Conservation (phyloP, 2,797 vertebrate genomes). For the Graptemys geographica region DNA sequence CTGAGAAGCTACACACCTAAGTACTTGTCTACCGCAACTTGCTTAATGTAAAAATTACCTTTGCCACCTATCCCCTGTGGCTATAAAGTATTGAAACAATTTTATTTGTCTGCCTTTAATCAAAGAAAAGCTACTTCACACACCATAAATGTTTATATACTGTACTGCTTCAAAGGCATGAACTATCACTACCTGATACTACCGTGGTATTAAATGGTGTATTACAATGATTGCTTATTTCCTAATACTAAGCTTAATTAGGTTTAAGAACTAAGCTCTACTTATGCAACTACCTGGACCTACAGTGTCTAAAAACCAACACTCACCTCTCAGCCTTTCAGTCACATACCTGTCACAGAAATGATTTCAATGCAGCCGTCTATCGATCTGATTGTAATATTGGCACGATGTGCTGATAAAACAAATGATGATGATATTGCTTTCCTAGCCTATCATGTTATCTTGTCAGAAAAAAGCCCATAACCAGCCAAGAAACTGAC, state of each 20-base stretch:
- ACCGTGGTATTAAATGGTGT: neutral
- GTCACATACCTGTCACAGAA: slow-evolving; percentile 67
- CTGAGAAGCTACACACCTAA: neutral
- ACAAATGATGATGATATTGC: slow-evolving; percentile 50
- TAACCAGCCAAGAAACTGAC: slow-evolving; percentile 36
- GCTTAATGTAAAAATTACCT: neutral
- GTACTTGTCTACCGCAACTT: fast-evolving
- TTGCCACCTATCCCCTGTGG: neutral
- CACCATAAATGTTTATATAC: neutral
- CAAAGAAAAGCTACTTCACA: neutral
- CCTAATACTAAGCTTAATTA: neutral
- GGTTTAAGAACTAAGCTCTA: neutral
- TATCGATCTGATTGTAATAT: slow-evolving; percentile 66
- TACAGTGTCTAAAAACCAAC: neutral
- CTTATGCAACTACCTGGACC: neutral
- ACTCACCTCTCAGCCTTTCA: slow-evolving; percentile 69
- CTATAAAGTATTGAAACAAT: neutral
- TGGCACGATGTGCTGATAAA: slow-evolving; percentile 58
- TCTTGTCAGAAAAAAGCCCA: slow-evolving; percentile 25
- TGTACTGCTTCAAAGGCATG: neutral
- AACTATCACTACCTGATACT: slow-evolving; percentile 44
- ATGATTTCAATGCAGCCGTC: slow-evolving; percentile 59
- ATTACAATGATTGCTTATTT: neutral
- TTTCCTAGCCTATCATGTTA: neutral
- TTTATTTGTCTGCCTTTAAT: fast-evolving